phyloP scores from a whole-genome alignment of 2,888 invertebrate genomes.

The Oxytorus armatus region DNA sequence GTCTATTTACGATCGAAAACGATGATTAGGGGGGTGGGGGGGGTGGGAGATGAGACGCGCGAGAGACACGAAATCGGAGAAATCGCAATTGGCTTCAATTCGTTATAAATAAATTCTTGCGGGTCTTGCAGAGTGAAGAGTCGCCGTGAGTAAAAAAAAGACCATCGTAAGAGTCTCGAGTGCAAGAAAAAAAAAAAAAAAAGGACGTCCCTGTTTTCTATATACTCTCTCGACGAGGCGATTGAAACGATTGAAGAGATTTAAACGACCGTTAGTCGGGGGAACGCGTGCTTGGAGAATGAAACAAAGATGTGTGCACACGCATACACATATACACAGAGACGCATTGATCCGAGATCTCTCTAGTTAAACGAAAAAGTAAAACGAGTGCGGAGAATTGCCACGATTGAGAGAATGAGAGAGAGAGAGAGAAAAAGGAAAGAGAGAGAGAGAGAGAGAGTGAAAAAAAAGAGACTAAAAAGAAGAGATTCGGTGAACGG shows the following conservation, averaged over 20 bases:
- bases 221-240: conserved; percentile 10
- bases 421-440: background rate
- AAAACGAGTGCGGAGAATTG: conserved; percentile 16
- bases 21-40: too few species aligned
- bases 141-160: background rate
- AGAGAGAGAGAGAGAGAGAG: conserved; percentile 9
- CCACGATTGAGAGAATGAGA: background rate
- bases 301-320: conserved; percentile 23
- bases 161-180: background rate
- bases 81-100: conserved; percentile 59
- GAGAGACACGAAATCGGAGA: conserved; percentile 9
- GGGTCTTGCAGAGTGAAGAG: conserved; percentile 9
- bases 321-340: background rate
- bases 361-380: background rate
- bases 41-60: background rate
- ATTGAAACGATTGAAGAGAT: conserved; percentile 62
- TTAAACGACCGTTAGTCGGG: conserved; percentile 60
- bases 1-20: background rate
- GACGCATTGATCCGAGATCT: background rate
- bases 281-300: conserved; percentile 47
- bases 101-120: conserved; percentile 47
- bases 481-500: conserved; percentile 43
- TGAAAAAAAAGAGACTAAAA: background rate
- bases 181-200: background rate
- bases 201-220: background rate